phyloP scores from a whole-genome alignment of 2,888 invertebrate species.

The Athalia rosae region DNA sequence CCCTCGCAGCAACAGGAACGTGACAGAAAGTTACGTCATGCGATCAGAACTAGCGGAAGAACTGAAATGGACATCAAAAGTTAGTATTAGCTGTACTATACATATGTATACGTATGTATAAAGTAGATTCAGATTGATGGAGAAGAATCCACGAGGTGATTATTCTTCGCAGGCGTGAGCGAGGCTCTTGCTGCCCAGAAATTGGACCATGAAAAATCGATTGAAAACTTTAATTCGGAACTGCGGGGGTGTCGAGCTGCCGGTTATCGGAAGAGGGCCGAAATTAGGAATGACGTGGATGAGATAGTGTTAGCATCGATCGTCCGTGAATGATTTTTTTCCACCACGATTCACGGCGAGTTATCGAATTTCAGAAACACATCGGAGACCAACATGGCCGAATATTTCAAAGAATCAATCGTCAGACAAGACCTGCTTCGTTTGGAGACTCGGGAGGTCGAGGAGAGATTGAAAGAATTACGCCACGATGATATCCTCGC shows the following conservation, averaged over 20 bases:
- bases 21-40: conserved; percentile 9
- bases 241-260: neutral
- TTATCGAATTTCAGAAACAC: conserved; percentile 26
- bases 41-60: conserved; percentile 26
- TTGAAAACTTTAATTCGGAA: conserved; percentile 19
- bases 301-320: conserved; percentile 23
- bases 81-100: neutral
- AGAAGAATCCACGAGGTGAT: neutral
- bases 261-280: neutral
- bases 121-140: neutral
- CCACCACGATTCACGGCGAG: neutral
- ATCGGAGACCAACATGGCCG: conserved; percentile 47
- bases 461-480: conserved; percentile 20
- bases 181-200: conserved; percentile 7
- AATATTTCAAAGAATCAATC: conserved; percentile 29
- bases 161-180: neutral
- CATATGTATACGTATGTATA: neutral
- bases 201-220: conserved; percentile 18
- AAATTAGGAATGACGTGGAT: conserved; percentile 10
- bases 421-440: conserved; percentile 38
- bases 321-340: neutral
- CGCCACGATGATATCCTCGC: neutral
- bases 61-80: conserved; percentile 27
- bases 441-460: conserved; percentile 46
- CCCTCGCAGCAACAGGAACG: conserved; percentile 14